These are phyloP conservation scores for Steatocranus sp. DNA, from an alignment of 2,797 vertebrate species.

Conservation along the genomic window DNA sequence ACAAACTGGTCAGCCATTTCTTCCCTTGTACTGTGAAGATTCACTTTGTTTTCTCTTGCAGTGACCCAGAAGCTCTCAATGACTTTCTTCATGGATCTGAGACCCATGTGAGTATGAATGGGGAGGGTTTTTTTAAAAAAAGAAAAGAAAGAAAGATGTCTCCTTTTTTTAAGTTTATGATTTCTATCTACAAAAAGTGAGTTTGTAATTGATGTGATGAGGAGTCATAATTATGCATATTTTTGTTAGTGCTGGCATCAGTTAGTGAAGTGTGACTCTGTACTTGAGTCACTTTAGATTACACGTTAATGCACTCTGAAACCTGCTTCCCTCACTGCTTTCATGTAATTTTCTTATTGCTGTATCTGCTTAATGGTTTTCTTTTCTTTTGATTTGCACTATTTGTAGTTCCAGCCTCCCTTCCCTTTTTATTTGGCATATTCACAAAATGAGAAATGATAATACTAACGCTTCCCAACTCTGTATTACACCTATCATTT, in stretches of 20 bases:
- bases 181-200: background rate
- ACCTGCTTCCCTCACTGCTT: constrained; percentile 19
- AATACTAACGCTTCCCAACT: constrained; percentile 65
- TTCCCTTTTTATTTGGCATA: constrained; percentile 38
- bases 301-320: constrained; percentile 13
- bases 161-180: background rate
- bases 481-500: constrained; percentile 50
- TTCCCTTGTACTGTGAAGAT: background rate
- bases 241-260: background rate
- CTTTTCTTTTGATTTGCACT: constrained; percentile 44
- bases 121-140: rapidly evolving
- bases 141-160: background rate
- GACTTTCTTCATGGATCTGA: constrained; percentile 98
- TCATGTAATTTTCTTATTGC: constrained; percentile 17
- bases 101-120: constrained; percentile 79
- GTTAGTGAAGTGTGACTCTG: background rate
- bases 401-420: constrained; percentile 42
- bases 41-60: constrained; percentile 54
- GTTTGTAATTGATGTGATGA: background rate
- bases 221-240: background rate
- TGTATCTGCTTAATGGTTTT: constrained; percentile 32
- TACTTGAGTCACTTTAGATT: background rate
- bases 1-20: background rate
- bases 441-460: constrained; percentile 51
- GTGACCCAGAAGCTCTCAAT: constrained; percentile 96